Evolutionary conservation across 1,140 invertebrate genomes (phyloP).

Genomic region (Meloidogyne floridensis): DNA sequence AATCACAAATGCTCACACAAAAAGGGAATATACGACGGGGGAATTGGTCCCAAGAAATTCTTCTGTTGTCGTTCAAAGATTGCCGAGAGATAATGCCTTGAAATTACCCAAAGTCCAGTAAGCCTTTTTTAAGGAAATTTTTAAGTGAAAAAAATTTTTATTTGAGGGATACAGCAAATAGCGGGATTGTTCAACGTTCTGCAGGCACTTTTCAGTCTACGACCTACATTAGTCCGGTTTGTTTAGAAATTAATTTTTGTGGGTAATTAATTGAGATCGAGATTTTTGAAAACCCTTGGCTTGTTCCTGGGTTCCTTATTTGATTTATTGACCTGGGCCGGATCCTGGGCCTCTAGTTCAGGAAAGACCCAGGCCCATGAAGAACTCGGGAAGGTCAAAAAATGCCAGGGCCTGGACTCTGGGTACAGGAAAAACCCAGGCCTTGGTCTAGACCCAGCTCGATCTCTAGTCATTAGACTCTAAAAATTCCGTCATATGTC

Average conservation of each 20-base stretch:
- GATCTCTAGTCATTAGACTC: too few species aligned
- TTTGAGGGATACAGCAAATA: constrained; percentile 56
- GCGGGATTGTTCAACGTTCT: constrained; percentile 43
- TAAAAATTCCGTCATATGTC: too few species aligned
- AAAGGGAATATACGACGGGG: constrained; percentile 75
- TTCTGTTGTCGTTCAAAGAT: constrained; percentile 87
- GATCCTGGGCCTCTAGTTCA: too few species aligned
- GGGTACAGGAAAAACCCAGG: too few species aligned
- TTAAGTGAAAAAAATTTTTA: background rate
- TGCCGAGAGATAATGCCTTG: constrained; percentile 74
- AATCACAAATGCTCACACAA: constrained; percentile 94
- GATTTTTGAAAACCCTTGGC: too few species aligned
- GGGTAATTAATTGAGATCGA: too few species aligned
- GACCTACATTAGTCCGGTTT: constrained; percentile 47
- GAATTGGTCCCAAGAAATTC: constrained; percentile 93
- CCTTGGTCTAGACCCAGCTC: too few species aligned
- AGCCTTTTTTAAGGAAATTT: constrained; percentile 32
- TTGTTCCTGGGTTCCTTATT: too few species aligned
- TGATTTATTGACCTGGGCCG: too few species aligned
- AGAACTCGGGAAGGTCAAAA: too few species aligned
- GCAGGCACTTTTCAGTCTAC: constrained; percentile 12
- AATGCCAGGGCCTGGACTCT: too few species aligned
- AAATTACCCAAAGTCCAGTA: constrained; percentile 68
- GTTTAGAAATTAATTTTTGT: constrained; percentile 15
- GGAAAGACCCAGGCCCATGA: too few species aligned